Percentiles rank a stretch among this genome's conserved stretches.
Evolutionary conservation across 23 tunicate species (phyloP).

Genomic region (Trididemnum miniatum): DNA sequence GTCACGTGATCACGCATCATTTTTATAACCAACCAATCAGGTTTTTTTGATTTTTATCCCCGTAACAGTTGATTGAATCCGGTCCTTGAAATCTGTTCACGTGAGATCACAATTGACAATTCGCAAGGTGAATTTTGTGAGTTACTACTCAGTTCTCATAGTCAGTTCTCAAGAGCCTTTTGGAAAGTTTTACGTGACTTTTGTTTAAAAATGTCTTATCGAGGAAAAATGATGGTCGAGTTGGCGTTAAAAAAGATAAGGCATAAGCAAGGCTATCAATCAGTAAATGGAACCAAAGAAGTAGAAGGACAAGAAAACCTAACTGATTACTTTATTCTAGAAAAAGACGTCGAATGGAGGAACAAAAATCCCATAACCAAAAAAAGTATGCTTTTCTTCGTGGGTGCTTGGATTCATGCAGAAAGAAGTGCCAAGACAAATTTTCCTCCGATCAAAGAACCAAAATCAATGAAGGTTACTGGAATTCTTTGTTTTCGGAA

Average conservation of each 20-base stretch:
- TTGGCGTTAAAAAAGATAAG: neutral
- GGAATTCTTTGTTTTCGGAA: neutral
- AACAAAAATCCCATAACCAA: neutral
- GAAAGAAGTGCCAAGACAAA: conserved; percentile 1
- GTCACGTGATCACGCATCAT: too few species aligned
- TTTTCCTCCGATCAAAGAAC: neutral
- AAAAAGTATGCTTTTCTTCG: neutral
- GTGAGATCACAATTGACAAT: too few species aligned
- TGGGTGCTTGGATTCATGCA: neutral
- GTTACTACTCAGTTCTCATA: too few species aligned
- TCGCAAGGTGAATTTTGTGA: too few species aligned
- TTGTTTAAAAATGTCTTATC: neutral
- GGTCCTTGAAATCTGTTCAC: too few species aligned
- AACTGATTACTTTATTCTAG: too few species aligned
- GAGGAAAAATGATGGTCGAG: neutral
- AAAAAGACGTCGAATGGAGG: conserved; percentile 14
- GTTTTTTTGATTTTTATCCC: neutral
- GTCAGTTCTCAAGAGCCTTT: too few species aligned
- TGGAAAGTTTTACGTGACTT: too few species aligned
- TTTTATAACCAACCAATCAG: neutral
- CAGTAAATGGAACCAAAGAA: neutral
- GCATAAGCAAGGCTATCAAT: neutral
- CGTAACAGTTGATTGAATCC: too few species aligned
- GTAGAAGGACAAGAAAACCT: neutral
- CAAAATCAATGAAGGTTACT: neutral